Evolutionary conservation across 1,140 invertebrate species (phyloP).

Genomic region (Drosophila sp.): DNA sequence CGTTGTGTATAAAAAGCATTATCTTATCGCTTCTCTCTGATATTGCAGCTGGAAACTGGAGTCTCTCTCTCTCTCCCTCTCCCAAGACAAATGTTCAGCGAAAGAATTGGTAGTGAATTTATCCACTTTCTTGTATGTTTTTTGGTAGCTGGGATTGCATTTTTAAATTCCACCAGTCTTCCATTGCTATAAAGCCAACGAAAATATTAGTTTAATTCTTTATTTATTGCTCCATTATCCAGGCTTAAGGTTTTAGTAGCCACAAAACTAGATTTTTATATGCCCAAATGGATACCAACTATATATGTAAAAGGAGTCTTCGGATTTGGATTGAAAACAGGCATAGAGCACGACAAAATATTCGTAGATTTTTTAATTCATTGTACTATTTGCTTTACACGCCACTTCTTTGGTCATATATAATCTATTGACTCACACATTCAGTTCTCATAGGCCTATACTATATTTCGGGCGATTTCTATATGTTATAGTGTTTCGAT

Average conservation of each 20-base stretch:
- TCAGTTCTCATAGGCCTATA: too few relatives aligned
- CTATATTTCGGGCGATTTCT: too few relatives aligned
- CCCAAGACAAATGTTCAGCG: constrained; percentile 1
- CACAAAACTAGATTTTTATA: too few relatives aligned
- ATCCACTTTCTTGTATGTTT: neutral
- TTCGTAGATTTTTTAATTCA: too few relatives aligned
- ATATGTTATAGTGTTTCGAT: too few relatives aligned
- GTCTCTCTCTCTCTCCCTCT: neutral
- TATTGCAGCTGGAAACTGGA: neutral
- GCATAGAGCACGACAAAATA: too few relatives aligned
- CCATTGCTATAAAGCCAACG: neutral
- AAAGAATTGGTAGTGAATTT: constrained; percentile 1
- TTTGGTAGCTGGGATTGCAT: neutral
- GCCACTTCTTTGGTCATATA: too few relatives aligned
- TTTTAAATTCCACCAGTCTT: neutral
- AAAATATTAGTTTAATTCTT: neutral
- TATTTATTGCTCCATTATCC: neutral
- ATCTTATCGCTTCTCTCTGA: neutral
- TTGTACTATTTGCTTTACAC: too few relatives aligned
- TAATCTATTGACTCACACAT: too few relatives aligned
- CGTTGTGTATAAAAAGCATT: constrained; percentile 12
- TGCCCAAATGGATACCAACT: too few relatives aligned
- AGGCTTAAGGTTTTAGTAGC: neutral
- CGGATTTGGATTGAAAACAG: too few relatives aligned
- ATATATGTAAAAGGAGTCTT: too few relatives aligned